Evolutionary conservation across 2,888 invertebrate species (phyloP).

Genomic region (Caenorhabditis sp.): DNA sequence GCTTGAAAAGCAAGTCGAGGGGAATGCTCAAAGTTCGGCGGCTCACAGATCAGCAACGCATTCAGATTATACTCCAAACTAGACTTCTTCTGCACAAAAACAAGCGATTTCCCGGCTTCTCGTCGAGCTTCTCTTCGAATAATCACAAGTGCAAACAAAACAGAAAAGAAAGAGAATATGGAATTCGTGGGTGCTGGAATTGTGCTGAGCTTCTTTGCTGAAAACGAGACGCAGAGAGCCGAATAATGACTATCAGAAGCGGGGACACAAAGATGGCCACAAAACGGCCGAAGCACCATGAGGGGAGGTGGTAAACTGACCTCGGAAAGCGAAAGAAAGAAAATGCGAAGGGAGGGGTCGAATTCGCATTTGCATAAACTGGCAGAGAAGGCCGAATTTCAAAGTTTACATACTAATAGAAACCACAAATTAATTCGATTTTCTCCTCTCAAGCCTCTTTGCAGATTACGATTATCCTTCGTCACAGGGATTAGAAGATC

Average conservation of each 20-base stretch:
- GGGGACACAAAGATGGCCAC: constrained; percentile 4
- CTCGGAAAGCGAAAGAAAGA: background rate
- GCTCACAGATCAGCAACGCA: no score
- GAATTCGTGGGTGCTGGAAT: no score
- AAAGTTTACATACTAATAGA: no score
- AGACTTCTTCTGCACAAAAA: background rate
- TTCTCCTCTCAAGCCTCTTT: background rate
- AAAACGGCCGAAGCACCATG: background rate
- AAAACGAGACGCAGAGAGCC: constrained; percentile 1
- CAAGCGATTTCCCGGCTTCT: background rate
- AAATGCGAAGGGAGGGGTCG: background rate
- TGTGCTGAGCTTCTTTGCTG: background rate
- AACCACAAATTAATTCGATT: constrained; percentile 13
- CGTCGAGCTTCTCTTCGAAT: background rate
- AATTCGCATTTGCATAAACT: constrained; percentile 22
- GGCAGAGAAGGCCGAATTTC: background rate
- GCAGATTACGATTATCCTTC: no score
- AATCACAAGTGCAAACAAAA: constrained; percentile 1
- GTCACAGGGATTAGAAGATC: no score
- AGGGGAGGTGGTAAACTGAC: constrained; percentile 16
- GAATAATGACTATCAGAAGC: background rate
- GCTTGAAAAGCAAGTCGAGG: no score
- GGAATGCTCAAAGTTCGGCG: no score
- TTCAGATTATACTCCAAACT: no score
- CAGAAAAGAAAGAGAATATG: background rate